These are phyloP conservation scores for Fopius arisanus DNA, from an alignment of 1,140 invertebrate genomes.

Conservation along the genomic window DNA sequence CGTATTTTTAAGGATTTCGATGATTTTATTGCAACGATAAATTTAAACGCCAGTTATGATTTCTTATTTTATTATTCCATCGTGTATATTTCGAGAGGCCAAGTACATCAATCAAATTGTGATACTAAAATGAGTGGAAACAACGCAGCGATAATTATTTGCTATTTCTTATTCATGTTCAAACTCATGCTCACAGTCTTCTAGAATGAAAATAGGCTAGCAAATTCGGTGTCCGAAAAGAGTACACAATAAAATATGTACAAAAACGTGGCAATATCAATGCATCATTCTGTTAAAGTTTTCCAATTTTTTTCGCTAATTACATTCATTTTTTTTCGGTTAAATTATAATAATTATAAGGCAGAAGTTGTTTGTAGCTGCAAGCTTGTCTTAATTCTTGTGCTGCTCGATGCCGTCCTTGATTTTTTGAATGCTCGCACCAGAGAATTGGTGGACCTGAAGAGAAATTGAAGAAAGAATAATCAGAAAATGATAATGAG, in stretches of 20 bases:
- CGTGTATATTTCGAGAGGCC: not conserved
- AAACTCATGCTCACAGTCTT: too few species aligned
- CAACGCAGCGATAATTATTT: too few species aligned
- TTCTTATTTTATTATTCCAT: not conserved
- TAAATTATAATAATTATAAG: not conserved
- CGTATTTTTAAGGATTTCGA: too few species aligned
- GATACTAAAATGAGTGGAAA: too few species aligned
- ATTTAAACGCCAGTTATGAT: not conserved
- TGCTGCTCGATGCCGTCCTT: slow-evolving; percentile 70
- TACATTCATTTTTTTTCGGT: slow-evolving; percentile 19
- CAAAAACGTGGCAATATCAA: too few species aligned
- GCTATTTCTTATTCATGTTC: too few species aligned
- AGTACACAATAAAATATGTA: too few species aligned
- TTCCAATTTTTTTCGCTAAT: slow-evolving; percentile 21
- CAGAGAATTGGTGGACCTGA: slow-evolving; percentile 75
- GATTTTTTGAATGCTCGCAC: slow-evolving; percentile 81
- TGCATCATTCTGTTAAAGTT: slow-evolving; percentile 27
- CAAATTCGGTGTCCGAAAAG: too few species aligned
- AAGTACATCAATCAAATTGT: too few species aligned
- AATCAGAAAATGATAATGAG: not conserved
- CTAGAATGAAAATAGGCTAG: too few species aligned
- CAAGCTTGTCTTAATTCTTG: not conserved
- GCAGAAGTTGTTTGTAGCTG: not conserved
- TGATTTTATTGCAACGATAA: not conserved
- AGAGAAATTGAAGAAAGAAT: slow-evolving; percentile 25